Base-by-base conservation (phyloP, 2,113 vertebrate genomes). In the Physeter macrocephalus region DNA sequence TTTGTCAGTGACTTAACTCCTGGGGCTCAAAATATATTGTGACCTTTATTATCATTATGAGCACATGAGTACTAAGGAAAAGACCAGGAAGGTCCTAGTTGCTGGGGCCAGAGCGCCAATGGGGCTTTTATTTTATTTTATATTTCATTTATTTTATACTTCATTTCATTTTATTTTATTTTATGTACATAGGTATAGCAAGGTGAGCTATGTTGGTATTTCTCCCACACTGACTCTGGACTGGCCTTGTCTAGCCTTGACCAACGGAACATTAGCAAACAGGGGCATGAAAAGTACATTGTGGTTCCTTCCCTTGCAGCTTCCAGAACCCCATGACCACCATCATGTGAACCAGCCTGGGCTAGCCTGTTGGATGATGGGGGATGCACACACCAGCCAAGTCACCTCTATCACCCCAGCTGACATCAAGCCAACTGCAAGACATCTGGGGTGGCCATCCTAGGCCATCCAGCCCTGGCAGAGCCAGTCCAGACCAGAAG, bases 311-410 rank as follows among this genome's bases (percentile, higher is more conserved):
- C 20, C 20, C 41, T 67, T 3, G 1, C 14, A 39, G 18, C 7
- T 5, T n/a, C 64, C 23, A 20, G 41, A 36, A 75, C 1, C 0
- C 8, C 0, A 2, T 34, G 41, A 46, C 31, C 23, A 20, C 31
- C 8, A 6, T 21, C 25, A 5, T 0, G 5, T 27, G 75, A 21
- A 54, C 0, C 29, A 78, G 62, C 80, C 61, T 34, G 57, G 41
- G 61, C 34, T 74, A 8, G 23, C 57, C 27, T 78, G 36, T 71
- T 69, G 29, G 54, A 49, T 31, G 31, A 43, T 2, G 18, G 29
- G 67, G 71, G 57, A 54, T 18, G 11, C 3, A 29, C 69, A 88
- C 10, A 49, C 18, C 43, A 27, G 31, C 21, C 6, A 46, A 49
- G 39, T 34, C 39, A 25, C 57, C 31, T 0, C 11, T 36, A 5